Base-by-base conservation (phyloP, 1,140 invertebrate genomes). In the Diplogasteroides magnus region DNA sequence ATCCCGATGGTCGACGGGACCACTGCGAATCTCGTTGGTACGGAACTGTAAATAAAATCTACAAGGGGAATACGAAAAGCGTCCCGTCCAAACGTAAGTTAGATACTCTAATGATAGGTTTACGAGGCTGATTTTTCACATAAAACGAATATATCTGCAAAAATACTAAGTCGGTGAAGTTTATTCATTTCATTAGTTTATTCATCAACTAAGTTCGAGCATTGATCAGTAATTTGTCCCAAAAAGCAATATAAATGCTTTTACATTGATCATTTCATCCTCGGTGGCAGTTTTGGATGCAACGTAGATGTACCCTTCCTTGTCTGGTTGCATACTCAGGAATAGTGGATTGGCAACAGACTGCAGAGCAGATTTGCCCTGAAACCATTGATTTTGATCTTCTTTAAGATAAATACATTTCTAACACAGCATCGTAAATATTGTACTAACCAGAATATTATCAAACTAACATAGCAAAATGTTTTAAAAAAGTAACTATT, bases 351-450 rank as follows among this genome's bases (percentile, higher is more conserved):
- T 76, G 28, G 67, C 55, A 58, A 73, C 72, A 15, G 74, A 67
- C 58, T 75, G 74, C 15, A 75, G 29, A 0, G 74, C 74, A 3
- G 74, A 61, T 74, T 75, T 75, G 14, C 73, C 73, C 73, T 74
- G 19, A 63, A 74, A 68, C 48, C 59, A 64, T 11, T 11, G n/a
- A n/a, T n/a, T n/a, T n/a, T n/a, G n/a, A n/a, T n/a, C n/a, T n/a
- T n/a, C n/a, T n/a, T n/a, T n/a, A n/a, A n/a, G n/a, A n/a, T n/a
- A 1, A n/a, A 32, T n/a, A 48, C 28, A 37, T 6, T 11, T 28
- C 14, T 19, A 6, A 28, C 3, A 3, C 14, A 26, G 61, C 19
- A 15, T 19, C 60, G 26, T 61, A 23, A 23, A 61, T 15, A 19
- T 15, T 61, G 0, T 61, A 19, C 15, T 15, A 19, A 28, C 0